Percentiles rank a stretch among this genome's conserved stretches.
Evolutionary conservation across 2,113 vertebrate genomes (phyloP).

Genomic region (Trinectes maculatus): DNA sequence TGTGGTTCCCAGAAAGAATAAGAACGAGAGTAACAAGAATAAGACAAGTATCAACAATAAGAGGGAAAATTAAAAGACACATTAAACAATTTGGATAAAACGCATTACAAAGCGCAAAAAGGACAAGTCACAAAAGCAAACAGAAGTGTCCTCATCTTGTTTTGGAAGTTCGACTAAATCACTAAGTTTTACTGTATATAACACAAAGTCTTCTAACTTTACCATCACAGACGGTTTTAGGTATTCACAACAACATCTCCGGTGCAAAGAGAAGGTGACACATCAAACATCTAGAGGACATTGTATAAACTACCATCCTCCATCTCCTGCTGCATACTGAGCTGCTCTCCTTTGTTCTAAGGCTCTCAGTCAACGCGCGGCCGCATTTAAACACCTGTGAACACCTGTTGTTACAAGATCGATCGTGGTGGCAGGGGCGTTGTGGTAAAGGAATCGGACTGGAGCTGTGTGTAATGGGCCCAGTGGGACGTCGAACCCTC

Average conservation of each 20-base stretch:
- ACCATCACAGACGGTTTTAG: slow-evolving; percentile 20
- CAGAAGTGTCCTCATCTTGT: not conserved
- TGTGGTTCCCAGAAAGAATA: slow-evolving; percentile 16
- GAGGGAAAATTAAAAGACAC: too few relatives aligned
- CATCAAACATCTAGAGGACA: slow-evolving; percentile 65
- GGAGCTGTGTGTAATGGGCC: slow-evolving; percentile 66
- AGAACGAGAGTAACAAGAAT: slow-evolving; percentile 43
- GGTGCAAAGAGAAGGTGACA: slow-evolving; percentile 56
- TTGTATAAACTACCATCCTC: slow-evolving; percentile 37
- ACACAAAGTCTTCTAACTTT: not conserved
- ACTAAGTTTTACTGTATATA: not conserved
- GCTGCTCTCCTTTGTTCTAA: slow-evolving; percentile 69
- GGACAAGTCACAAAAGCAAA: too few relatives aligned
- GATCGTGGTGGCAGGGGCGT: slow-evolving; percentile 63
- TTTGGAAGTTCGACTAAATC: slow-evolving; percentile 1
- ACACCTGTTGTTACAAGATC: slow-evolving; percentile 73
- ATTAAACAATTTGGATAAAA: slow-evolving; percentile 30
- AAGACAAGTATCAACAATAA: too few relatives aligned
- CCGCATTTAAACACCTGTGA: slow-evolving; percentile 67
- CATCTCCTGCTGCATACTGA: slow-evolving; percentile 45
- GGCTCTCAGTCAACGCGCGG: slow-evolving; percentile 57
- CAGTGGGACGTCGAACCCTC: slow-evolving; percentile 65
- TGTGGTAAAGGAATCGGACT: slow-evolving; percentile 66
- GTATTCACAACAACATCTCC: slow-evolving; percentile 35
- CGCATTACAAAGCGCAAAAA: too few relatives aligned